Evolutionary conservation across 2,888 invertebrate genomes (phyloP).

Genomic region (Pyrrhia umbra): DNA sequence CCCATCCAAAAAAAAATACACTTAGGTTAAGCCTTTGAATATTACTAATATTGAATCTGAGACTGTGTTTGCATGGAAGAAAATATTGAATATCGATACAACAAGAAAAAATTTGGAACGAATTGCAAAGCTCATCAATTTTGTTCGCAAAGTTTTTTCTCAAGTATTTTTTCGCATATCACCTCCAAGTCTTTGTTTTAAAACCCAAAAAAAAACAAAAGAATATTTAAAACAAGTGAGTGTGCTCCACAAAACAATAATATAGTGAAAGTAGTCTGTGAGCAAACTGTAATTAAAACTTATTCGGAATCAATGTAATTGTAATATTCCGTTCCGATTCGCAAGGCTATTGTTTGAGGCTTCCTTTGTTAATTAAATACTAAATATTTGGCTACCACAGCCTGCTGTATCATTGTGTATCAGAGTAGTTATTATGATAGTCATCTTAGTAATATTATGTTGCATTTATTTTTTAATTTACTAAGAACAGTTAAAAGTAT

Average conservation of each 20-base stretch:
- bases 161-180: not conserved
- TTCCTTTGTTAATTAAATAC: conserved; percentile 30
- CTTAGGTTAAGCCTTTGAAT: no score
- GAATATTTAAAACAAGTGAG: conserved; percentile 24
- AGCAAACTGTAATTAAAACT: conserved; percentile 56
- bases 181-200: not conserved
- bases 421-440: conserved; percentile 45
- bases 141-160: no score
- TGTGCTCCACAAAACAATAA: conserved; percentile 44
- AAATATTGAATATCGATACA: no score
- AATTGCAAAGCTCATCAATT: not conserved
- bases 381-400: conserved; percentile 61
- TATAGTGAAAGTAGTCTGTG: conserved; percentile 65
- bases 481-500: not conserved
- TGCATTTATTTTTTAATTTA: conserved; percentile 6
- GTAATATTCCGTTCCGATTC: conserved; percentile 64
- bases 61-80: no score
- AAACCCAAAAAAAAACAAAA: conserved; percentile 29
- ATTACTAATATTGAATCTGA: no score
- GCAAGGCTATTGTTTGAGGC: conserved; percentile 61
- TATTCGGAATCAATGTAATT: conserved; percentile 64
- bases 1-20: no score
- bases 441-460: conserved; percentile 30
- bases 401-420: conserved; percentile 40
- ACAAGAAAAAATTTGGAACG: no score